Base-by-base conservation (phyloP, 2,797 vertebrate species). In the Craterocephalus amniculus region DNA sequence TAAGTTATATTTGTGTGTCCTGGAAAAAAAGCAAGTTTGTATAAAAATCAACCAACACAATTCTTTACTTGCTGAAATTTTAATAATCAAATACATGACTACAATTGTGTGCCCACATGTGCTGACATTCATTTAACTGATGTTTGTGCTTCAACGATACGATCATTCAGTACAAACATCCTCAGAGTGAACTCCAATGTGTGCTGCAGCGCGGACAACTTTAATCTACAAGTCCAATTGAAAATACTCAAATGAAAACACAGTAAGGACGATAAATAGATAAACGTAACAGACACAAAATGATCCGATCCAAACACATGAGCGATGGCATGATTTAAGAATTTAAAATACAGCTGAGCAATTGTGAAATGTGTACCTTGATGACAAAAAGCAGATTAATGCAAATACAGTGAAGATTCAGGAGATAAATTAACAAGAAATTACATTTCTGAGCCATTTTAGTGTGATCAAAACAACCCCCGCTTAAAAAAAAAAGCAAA, bases 351-450 rank as follows among this genome's bases (percentile, higher is more conserved):
- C 35, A 81, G 38, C 31, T 8, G 38, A 75, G 60, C 55, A 40
- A 55, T 4, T 27, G 60, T 51, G 58, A 74, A 72, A 74, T 57
- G 58, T 65, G 43, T 8, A 34, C 6, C 27, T 20, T 12, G 10
- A 58, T 14, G 45, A 73, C 35, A 11, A 34, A 61, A 78, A 63
- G 38, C 72, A 54, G 73, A 67, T 34, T 20, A 59, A 66, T 24
- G 45, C 43, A 40, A 36, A 67, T 6, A 38, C 24, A 63, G 76
- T 70, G 48, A 29, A 34, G 75, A 72, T 80, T 51, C n/a, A 60
- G 32, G 26, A 79, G 71, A 87, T 84, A 86, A 87, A 87, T 89
- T 74, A 86, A 75, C 26, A 62, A 54, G 43, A 58, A 67, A 58
- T 29, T 55, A 48, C 49, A 71, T 59, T 31, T 34, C 36, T 70